These are phyloP conservation scores for Bombus difficillimus DNA, from an alignment of 1,140 invertebrate genomes.

Conservation along the genomic window DNA sequence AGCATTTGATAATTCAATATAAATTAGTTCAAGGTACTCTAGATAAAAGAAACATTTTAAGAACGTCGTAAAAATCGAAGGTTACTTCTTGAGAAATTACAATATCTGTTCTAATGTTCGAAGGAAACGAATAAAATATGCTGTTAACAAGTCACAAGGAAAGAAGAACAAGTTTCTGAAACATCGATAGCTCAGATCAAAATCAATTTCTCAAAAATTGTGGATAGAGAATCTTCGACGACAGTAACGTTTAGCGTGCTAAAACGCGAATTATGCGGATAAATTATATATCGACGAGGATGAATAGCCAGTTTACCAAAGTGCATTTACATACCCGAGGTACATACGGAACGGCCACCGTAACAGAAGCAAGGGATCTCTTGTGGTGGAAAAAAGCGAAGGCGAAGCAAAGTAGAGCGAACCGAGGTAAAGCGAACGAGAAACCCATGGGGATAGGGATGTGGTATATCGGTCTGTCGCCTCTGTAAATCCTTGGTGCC, in stretches of 20 bases:
- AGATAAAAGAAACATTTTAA: too few species aligned
- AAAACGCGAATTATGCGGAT: conserved; percentile 26
- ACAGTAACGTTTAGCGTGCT: not conserved
- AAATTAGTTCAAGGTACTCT: too few species aligned
- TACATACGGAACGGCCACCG: conserved; percentile 17
- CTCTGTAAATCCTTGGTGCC: conserved; percentile 71
- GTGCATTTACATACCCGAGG: conserved; percentile 41
- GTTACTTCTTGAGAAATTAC: too few species aligned
- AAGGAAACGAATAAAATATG: too few species aligned
- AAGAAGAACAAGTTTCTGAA: too few species aligned
- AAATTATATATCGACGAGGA: conserved; percentile 37
- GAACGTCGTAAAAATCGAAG: too few species aligned
- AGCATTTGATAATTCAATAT: too few species aligned
- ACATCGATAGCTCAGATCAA: too few species aligned
- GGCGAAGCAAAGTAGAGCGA: conserved; percentile 63
- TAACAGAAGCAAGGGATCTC: conserved; percentile 60
- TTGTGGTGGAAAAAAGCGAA: conserved; percentile 32
- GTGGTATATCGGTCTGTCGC: conserved; percentile 73
- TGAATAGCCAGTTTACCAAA: conserved; percentile 36
- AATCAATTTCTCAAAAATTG: not conserved
- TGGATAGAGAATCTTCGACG: too few species aligned
- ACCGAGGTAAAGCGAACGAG: conserved; percentile 60
- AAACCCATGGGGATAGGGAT: conserved; percentile 52
- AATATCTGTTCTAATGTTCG: too few species aligned
- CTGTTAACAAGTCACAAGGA: too few species aligned